A percentile compares a stretch with the other conserved stretches of the same genome.
Conservation (phyloP, 2,113 vertebrate genomes). For the Hemiprocne comata region DNA sequence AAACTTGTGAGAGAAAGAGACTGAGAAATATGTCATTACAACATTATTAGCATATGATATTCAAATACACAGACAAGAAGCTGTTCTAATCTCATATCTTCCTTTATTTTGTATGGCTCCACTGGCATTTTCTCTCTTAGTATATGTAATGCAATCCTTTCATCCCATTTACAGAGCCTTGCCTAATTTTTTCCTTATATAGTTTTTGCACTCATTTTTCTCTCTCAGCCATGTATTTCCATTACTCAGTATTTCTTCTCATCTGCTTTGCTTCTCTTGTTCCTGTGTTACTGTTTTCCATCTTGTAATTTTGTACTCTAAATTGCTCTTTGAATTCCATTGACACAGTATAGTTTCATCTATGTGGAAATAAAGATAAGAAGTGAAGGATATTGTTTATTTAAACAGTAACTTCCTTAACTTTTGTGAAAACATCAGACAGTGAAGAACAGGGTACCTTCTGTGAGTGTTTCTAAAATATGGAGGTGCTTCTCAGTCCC, state of each 20-base stretch:
- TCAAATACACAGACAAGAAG: conserved; percentile 28
- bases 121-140: not conserved
- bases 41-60: conserved; percentile 1
- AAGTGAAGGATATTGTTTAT: not conserved
- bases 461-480: not conserved
- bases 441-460: not conserved
- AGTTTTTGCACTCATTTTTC: not conserved
- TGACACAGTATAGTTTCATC: not conserved
- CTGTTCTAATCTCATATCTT: conserved; percentile 12
- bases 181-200: not conserved
- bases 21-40: not conserved
- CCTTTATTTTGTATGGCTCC: not conserved
- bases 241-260: not conserved
- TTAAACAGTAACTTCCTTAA: not conserved
- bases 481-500: not conserved
- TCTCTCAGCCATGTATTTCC: not conserved
- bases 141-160: conserved; percentile 5
- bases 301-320: not conserved
- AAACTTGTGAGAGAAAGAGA: not conserved
- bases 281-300: not conserved
- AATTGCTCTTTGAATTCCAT: not conserved
- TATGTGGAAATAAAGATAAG: not conserved
- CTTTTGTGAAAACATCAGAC: not conserved
- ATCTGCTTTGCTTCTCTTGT: not conserved
- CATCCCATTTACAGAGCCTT: not conserved